These are phyloP conservation scores for Callionymus lyra DNA, from an alignment of 2,113 vertebrate genomes.

Conservation along the genomic window DNA sequence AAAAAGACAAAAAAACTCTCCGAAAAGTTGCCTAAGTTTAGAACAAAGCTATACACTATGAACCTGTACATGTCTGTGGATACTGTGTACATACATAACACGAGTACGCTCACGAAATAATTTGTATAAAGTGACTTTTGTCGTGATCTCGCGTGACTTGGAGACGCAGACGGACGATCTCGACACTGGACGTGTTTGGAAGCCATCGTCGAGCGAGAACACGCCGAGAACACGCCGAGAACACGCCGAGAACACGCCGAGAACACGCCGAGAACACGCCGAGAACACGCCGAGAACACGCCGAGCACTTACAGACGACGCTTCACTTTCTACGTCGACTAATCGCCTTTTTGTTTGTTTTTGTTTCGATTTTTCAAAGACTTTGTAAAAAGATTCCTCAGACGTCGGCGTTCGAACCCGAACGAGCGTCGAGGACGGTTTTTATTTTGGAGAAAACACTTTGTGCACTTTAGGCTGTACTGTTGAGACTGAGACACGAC, in stretches of 20 bases:
- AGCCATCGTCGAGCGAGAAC: too few relatives aligned
- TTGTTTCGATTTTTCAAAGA: too few relatives aligned
- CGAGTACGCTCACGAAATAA: slow-evolving; percentile 77
- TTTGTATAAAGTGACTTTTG: slow-evolving; percentile 80
- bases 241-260: too few relatives aligned
- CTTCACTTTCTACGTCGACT: too few relatives aligned
- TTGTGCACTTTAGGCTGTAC: slow-evolving; percentile 71
- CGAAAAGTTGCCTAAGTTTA: slow-evolving; percentile 77
- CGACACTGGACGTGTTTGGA: too few relatives aligned
- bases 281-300: too few relatives aligned
- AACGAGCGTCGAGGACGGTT: slow-evolving; percentile 21
- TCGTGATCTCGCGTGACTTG: too few relatives aligned
- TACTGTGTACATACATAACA: slow-evolving; percentile 69
- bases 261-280: too few relatives aligned
- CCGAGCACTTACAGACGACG: too few relatives aligned
- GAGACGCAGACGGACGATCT: too few relatives aligned
- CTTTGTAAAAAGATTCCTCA: not conserved
- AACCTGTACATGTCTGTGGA: slow-evolving; percentile 85
- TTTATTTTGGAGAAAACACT: slow-evolving; percentile 33
- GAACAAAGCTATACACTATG: slow-evolving; percentile 77
- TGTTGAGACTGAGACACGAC: slow-evolving; percentile 53
- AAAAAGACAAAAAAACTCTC: slow-evolving; percentile 6
- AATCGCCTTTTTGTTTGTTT: too few relatives aligned
- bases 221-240: too few relatives aligned
- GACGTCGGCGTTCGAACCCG: not conserved